These are phyloP conservation scores for Aleiodes alternator DNA, from an alignment of 2,888 invertebrate species.

Conservation along the genomic window DNA sequence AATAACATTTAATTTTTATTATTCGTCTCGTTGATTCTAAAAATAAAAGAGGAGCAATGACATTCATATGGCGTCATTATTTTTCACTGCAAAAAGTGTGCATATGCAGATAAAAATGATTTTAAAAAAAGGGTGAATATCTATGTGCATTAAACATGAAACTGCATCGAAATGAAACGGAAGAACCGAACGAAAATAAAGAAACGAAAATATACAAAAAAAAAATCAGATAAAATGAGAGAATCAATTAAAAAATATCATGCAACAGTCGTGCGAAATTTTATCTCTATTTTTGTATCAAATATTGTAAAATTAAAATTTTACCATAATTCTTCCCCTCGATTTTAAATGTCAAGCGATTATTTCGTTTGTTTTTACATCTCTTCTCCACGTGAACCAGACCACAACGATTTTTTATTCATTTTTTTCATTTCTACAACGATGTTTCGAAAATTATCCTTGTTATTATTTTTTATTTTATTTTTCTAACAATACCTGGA, in stretches of 20 bases:
- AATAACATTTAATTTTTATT: slow-evolving; percentile 5
- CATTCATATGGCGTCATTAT: slow-evolving; percentile 14
- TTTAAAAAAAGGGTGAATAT: slow-evolving; percentile 59
- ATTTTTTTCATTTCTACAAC: slow-evolving; percentile 10
- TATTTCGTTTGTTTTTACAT: slow-evolving; percentile 22
- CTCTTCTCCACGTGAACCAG: slow-evolving; percentile 10
- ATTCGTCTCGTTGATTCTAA: not conserved
- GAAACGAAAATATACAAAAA: slow-evolving; percentile 51
- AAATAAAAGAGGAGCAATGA: not conserved
- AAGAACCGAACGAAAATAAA: slow-evolving; percentile 58
- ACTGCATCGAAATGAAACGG: slow-evolving; percentile 55
- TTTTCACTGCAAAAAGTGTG: not conserved
- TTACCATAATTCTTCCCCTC: too few relatives aligned
- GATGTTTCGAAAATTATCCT: slow-evolving; percentile 11
- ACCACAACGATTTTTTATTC: slow-evolving; percentile 12
- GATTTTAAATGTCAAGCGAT: slow-evolving; percentile 5
- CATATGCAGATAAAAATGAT: slow-evolving; percentile 27
- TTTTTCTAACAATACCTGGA: not conserved
- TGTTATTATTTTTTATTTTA: slow-evolving; percentile 22
- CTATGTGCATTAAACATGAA: slow-evolving; percentile 63
- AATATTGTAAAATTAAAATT: not conserved
- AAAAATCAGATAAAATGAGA: slow-evolving; percentile 46
- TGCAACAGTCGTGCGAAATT: not conserved
- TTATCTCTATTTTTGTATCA: not conserved
- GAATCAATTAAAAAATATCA: slow-evolving; percentile 21